phyloP scores from a whole-genome alignment of 2,888 invertebrate genomes.

The Drosophila nigricruria region DNA sequence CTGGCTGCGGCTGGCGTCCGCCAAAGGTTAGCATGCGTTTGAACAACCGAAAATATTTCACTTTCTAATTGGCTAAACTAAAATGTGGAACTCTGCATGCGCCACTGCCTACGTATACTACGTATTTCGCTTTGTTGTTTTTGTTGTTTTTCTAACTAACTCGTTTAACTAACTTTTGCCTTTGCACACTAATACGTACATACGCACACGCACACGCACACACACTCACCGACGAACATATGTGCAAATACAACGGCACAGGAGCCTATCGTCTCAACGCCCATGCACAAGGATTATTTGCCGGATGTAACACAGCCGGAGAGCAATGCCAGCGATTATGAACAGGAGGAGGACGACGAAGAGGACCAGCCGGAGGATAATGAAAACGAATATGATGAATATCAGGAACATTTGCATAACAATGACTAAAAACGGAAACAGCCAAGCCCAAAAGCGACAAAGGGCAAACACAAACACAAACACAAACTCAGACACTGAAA shows the following conservation, averaged over 20 bases:
- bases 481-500: constrained; percentile 55
- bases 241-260: constrained; percentile 53
- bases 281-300: constrained; percentile 87
- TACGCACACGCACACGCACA: constrained; percentile 29
- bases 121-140: constrained; percentile 37
- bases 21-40: constrained; percentile 89
- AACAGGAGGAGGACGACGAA: constrained; percentile 86
- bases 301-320: constrained; percentile 87
- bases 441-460: constrained; percentile 30
- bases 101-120: constrained; percentile 27
- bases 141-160: constrained; percentile 59
- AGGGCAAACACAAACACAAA: constrained; percentile 48
- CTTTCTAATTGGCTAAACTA: constrained; percentile 59
- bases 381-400: constrained; percentile 88
- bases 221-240: constrained; percentile 33
- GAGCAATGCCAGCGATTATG: constrained; percentile 87
- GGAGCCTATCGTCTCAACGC: constrained; percentile 86
- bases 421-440: constrained; percentile 82
- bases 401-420: constrained; percentile 85
- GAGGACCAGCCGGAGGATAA: constrained; percentile 88
- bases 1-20: constrained; percentile 97
- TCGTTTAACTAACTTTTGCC: constrained; percentile 81
- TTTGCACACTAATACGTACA: constrained; percentile 62
- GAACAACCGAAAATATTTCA: constrained; percentile 35
- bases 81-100: constrained; percentile 61